Evolutionary conservation across 2,888 invertebrate species (phyloP), one percentile per base, ranked within the genome.

Genomic region (Pogonocherus hispidulus): DNA sequence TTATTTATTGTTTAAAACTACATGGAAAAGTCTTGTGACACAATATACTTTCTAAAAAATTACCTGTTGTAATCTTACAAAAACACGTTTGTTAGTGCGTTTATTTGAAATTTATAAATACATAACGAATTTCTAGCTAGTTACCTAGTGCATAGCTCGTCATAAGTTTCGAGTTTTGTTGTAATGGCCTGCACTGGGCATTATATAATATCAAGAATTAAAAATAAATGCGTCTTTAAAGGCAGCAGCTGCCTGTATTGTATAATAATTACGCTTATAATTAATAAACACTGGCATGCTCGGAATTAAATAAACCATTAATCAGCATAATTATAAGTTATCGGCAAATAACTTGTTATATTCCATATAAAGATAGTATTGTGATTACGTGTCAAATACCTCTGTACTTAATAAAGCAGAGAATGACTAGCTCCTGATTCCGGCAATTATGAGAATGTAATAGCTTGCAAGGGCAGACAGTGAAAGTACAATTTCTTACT

Each of bases 231-330:
- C 20, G 32, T 14, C n/a, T 27, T 37, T 44, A 57, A 55, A n/a
- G 20, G 44, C 46, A 57, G 22, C 56, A 56, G 57, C 57, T 57
- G 57, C 46, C 41, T 57, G 22, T 41, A 6, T 37, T 44, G 41
- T 22, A 56, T 41, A 20, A 56, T 44, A 56, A 16, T 22, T 23
- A 44, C 35, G 19, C 9, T 27, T 35, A 57, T 57, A 57, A 55
- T 19, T 57, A 23, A 46, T 46, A 57, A 35, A 46, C 37, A 44
- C 14, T 44, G 22, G 44, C 27, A 57, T 57, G 57, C 23, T 41
- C 23, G n/a, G 16, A 27, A 41, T 57, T 57, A 41, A 57, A 41
- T 46, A 37, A 56, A 14, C 41, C 41, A 41, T 56, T 56, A 37
- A 56, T 56, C 56, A 41, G 20, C 19, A 35, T 37, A 35, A 56